Conservation (phyloP, 2,888 invertebrate genomes). For the Dasysyrphus albostriatus region DNA sequence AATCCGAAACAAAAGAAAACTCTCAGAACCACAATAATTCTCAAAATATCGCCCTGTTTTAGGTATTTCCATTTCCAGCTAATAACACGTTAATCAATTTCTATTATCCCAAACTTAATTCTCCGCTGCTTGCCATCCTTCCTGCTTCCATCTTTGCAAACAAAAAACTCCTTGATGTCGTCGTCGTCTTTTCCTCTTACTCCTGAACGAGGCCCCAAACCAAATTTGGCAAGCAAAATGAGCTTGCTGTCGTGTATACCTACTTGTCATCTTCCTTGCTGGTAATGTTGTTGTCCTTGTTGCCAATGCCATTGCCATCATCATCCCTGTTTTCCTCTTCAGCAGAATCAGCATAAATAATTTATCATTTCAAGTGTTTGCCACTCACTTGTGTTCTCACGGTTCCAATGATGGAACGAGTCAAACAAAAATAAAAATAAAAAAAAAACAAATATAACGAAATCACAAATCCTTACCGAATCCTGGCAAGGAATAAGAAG, state of each 20-base stretch:
- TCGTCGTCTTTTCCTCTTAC: slow-evolving; percentile 2
- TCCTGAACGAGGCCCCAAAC: slow-evolving; percentile 15
- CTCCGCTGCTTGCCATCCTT: background rate
- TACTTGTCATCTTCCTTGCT: slow-evolving; percentile 40
- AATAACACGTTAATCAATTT: slow-evolving; percentile 72
- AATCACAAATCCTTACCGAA: slow-evolving; percentile 24
- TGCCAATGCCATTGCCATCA: slow-evolving; percentile 48
- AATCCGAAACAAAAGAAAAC: slow-evolving; percentile 16
- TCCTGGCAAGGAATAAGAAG: slow-evolving; percentile 31
- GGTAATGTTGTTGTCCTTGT: slow-evolving; percentile 47
- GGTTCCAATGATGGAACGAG: slow-evolving; percentile 35
- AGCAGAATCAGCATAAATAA: slow-evolving; percentile 67
- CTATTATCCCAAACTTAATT: slow-evolving; percentile 46
- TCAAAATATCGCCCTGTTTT: slow-evolving; percentile 31
- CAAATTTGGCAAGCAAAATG: slow-evolving; percentile 14
- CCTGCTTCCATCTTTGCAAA: background rate
- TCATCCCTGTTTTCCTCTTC: slow-evolving; percentile 41
- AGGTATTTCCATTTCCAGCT: slow-evolving; percentile 62
- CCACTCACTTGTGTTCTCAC: slow-evolving; percentile 51
- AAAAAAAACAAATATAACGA: slow-evolving; percentile 7
- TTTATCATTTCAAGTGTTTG: slow-evolving; percentile 70
- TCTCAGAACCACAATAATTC: slow-evolving; percentile 27
- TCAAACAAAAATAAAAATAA: slow-evolving; percentile 16
- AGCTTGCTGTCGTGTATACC: slow-evolving; percentile 4
- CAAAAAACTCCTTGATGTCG: slow-evolving; percentile 12